These are phyloP conservation scores for Bolinopsis microptera DNA, from an alignment of 37 sponge, comb jelly and placozoan species.

Conservation along the genomic window DNA sequence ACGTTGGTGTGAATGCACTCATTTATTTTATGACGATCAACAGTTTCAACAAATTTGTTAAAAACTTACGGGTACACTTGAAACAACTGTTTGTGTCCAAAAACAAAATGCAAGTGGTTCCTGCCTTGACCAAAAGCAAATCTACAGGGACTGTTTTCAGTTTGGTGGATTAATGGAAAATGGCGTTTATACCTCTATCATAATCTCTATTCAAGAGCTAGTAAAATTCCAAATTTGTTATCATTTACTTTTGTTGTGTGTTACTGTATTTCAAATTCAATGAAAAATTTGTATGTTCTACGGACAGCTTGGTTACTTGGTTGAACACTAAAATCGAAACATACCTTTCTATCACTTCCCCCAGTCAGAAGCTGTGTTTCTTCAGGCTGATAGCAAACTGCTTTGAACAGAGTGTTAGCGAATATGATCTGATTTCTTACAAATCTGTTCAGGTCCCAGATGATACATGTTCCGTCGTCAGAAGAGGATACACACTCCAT, in stretches of 20 bases:
- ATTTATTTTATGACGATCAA: background rate
- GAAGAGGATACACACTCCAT: slow-evolving; percentile 89
- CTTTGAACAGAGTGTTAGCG: slow-evolving; percentile 95
- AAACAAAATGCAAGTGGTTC: no score
- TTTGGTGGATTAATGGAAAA: no score
- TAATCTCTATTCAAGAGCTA: no score
- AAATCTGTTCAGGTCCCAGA: slow-evolving; percentile 94
- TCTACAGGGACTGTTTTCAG: no score
- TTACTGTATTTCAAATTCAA: no score
- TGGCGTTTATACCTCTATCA: no score
- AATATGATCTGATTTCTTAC: slow-evolving; percentile 85
- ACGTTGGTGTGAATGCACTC: background rate
- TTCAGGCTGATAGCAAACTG: slow-evolving; percentile 90
- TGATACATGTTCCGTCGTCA: slow-evolving; percentile 92
- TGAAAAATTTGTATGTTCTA: no score
- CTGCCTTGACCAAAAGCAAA: no score
- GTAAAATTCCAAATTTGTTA: no score
- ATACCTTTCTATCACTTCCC: slow-evolving; percentile 94
- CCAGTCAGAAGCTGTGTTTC: slow-evolving; percentile 94
- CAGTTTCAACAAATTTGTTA: background rate
- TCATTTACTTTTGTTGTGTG: no score
- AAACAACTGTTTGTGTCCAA: background rate
- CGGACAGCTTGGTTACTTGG: no score
- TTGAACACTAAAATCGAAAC: no score
- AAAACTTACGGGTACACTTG: background rate